Evolutionary conservation across 2,797 vertebrate species (phyloP).

Genomic region (Helostoma temminkii): DNA sequence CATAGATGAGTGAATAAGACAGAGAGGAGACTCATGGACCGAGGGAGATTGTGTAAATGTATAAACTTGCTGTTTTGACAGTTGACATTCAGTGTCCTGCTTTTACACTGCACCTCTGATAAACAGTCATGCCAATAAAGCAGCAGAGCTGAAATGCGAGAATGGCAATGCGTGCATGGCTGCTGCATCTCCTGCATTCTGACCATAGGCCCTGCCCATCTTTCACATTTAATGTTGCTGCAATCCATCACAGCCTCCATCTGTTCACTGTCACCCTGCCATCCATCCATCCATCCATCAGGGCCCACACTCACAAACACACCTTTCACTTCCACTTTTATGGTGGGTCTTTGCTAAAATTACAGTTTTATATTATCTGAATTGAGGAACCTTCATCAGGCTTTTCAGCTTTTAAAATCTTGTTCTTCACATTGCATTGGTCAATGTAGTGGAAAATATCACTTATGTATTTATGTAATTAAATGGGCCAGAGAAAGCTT

Average conservation of each 20-base stretch:
- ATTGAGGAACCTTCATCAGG: background rate
- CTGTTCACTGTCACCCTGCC: conserved; percentile 79
- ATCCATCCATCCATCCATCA: conserved; percentile 66
- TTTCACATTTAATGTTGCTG: conserved; percentile 76
- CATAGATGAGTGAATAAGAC: background rate
- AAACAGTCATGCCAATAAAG: conserved; percentile 46
- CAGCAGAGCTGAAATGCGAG: conserved; percentile 34
- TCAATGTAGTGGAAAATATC: no score
- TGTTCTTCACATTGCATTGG: no score
- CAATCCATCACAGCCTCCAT: conserved; percentile 83
- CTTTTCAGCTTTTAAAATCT: background rate
- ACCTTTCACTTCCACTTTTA: background rate
- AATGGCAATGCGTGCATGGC: conserved; percentile 24
- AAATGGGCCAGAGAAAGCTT: no score
- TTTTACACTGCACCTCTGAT: conserved; percentile 27
- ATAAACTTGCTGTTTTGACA: conserved; percentile 45
- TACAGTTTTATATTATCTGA: background rate
- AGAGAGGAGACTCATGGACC: no score
- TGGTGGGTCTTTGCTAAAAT: background rate
- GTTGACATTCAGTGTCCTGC: conserved; percentile 28
- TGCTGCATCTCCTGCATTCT: conserved; percentile 41
- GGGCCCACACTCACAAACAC: conserved; percentile 15
- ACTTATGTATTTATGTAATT: no score
- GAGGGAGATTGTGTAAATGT: conserved; percentile 8
- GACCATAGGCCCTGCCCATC: conserved; percentile 60